Evolutionary conservation across 1,140 invertebrate species (phyloP).

Genomic region (Sitodiplosis mosellana): DNA sequence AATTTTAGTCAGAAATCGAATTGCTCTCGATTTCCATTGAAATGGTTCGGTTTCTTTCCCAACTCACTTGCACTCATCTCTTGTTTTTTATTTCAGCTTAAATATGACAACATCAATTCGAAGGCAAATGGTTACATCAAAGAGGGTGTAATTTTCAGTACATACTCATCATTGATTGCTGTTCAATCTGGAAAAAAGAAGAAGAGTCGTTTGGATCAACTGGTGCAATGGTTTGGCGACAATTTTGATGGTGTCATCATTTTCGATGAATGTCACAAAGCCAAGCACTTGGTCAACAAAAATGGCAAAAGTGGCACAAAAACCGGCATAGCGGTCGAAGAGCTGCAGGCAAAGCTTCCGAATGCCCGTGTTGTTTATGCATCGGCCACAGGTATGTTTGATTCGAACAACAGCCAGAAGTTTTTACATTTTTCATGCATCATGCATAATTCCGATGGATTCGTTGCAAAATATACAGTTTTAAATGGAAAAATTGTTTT

Average conservation of each 20-base stretch:
- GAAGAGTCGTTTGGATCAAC: slow-evolving; percentile 74
- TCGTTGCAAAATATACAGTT: no score
- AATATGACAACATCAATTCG: slow-evolving; percentile 85
- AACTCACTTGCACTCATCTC: not conserved
- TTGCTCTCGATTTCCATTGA: no score
- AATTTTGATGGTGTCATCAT: slow-evolving; percentile 86
- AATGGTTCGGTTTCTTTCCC: no score
- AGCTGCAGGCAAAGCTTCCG: slow-evolving; percentile 80
- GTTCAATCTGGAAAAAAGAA: slow-evolving; percentile 81
- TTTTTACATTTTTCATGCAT: no score
- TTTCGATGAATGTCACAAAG: slow-evolving; percentile 96
- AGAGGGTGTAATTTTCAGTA: slow-evolving; percentile 88
- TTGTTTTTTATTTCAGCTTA: slow-evolving; percentile 37
- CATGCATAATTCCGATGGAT: no score
- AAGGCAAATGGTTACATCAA: slow-evolving; percentile 76
- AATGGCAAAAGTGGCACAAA: slow-evolving; percentile 78
- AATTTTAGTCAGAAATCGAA: no score
- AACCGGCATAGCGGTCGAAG: slow-evolving; percentile 72
- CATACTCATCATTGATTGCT: slow-evolving; percentile 89
- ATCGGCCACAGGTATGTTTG: slow-evolving; percentile 86
- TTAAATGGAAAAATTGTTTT: no score
- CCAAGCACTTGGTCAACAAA: slow-evolving; percentile 87
- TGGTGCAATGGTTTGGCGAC: slow-evolving; percentile 87
- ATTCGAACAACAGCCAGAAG: slow-evolving; percentile 90
- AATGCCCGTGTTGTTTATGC: slow-evolving; percentile 89